phyloP scores from a whole-genome alignment of 2,113 vertebrate genomes.

The Theristicus caerulescens region DNA sequence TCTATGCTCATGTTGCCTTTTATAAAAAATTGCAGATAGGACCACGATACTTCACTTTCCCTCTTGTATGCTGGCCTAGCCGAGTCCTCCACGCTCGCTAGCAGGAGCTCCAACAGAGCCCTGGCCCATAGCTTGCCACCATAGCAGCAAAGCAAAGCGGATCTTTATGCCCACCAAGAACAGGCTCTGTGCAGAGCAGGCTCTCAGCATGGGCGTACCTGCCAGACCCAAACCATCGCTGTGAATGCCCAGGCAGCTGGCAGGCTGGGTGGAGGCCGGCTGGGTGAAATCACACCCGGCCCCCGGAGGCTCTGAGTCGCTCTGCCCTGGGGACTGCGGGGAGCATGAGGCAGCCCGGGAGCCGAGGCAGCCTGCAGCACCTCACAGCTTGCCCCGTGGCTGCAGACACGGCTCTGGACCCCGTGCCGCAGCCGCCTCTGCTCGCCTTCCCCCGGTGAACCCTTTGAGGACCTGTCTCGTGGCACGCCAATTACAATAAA shows the following conservation, averaged over 20 bases:
- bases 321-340: neutral
- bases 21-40: neutral
- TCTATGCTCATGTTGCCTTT: neutral
- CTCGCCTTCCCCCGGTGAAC: neutral
- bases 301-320: neutral
- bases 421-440: rapidly evolving
- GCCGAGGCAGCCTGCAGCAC: neutral
- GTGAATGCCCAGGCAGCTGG: neutral
- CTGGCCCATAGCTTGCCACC: neutral
- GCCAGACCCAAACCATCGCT: neutral
- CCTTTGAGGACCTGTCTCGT: neutral
- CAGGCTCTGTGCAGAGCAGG: too few relatives aligned
- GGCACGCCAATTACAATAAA: neutral
- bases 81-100: rapidly evolving
- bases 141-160: neutral
- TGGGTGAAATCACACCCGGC: rapidly evolving
- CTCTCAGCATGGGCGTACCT: rapidly evolving
- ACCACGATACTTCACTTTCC: rapidly evolving
- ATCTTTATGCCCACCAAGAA: neutral
- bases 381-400: neutral
- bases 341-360: neutral
- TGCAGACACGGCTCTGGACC: neutral
- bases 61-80: neutral
- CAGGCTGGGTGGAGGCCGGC: neutral
- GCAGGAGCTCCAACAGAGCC: neutral